Evolutionary conservation across 2,888 invertebrate genomes (phyloP).

Genomic region (Philaethria dido): DNA sequence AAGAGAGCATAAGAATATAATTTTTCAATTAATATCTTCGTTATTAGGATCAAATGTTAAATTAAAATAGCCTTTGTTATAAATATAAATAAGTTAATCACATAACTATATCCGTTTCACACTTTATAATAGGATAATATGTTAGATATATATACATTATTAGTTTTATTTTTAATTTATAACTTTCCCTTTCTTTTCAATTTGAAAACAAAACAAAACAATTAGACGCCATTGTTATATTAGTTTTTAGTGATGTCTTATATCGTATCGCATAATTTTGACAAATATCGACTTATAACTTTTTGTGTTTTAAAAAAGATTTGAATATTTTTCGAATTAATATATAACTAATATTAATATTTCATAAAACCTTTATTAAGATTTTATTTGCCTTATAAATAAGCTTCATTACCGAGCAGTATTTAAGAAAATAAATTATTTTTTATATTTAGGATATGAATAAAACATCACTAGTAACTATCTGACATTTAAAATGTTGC

Average conservation of each 20-base stretch:
- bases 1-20: neutral
- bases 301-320: too few species aligned
- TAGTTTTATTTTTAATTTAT: conserved; percentile 6
- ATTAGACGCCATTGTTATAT: conserved; percentile 21
- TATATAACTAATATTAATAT: too few species aligned
- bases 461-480: neutral
- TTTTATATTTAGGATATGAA: too few species aligned
- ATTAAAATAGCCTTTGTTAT: neutral
- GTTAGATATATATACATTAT: neutral
- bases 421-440: too few species aligned
- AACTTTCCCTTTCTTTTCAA: conserved; percentile 21
- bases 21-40: conserved; percentile 1
- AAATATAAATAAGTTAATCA: neutral
- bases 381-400: too few species aligned
- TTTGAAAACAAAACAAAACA: conserved; percentile 31
- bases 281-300: too few species aligned
- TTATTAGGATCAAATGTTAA: neutral
- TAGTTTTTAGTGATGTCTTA: conserved; percentile 26
- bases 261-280: too few species aligned
- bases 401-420: too few species aligned
- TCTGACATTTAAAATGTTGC: conserved; percentile 29
- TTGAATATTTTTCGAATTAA: too few species aligned
- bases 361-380: too few species aligned
- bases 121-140: neutral
- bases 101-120: neutral